phyloP scores from a whole-genome alignment of 2,113 vertebrate species.

The Periophthalmus modestus region DNA sequence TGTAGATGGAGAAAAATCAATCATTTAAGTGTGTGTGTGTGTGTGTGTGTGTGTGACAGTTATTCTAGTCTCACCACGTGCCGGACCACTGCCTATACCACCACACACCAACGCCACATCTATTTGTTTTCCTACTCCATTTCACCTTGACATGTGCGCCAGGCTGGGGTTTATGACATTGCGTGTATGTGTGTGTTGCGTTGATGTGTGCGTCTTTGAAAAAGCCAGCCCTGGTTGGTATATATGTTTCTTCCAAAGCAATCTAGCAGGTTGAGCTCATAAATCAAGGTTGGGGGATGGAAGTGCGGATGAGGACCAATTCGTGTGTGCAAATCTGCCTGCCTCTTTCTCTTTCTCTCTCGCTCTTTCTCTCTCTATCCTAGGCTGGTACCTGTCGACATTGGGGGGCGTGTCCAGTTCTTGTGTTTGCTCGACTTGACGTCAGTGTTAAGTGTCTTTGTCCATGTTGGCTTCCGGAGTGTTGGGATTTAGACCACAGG shows the following conservation, averaged over 20 bases:
- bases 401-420: not conserved
- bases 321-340: constrained; percentile 27
- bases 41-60: constrained; percentile 32
- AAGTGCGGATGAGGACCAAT: constrained; percentile 39
- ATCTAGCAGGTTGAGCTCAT: constrained; percentile 71
- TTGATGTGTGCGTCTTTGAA: constrained; percentile 39
- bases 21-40: constrained; percentile 14
- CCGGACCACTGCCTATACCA: constrained; percentile 43
- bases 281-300: constrained; percentile 67
- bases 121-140: constrained; percentile 74
- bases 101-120: constrained; percentile 55
- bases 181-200: constrained; percentile 21
- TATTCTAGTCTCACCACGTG: constrained; percentile 51
- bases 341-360: constrained; percentile 4
- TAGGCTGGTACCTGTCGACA: constrained; percentile 39
- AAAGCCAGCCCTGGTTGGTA: constrained; percentile 28
- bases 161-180: constrained; percentile 54
- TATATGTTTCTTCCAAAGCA: constrained; percentile 64
- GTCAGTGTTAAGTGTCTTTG: constrained; percentile 25
- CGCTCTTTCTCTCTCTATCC: not conserved
- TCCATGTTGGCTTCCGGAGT: constrained; percentile 36
- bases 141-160: constrained; percentile 72
- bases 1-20: constrained; percentile 46
- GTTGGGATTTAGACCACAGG: constrained; percentile 50
- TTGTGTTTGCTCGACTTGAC: constrained; percentile 33